These are phyloP conservation scores for Campaea margaritaria DNA, from an alignment of 2,888 invertebrate species.

Conservation along the genomic window DNA sequence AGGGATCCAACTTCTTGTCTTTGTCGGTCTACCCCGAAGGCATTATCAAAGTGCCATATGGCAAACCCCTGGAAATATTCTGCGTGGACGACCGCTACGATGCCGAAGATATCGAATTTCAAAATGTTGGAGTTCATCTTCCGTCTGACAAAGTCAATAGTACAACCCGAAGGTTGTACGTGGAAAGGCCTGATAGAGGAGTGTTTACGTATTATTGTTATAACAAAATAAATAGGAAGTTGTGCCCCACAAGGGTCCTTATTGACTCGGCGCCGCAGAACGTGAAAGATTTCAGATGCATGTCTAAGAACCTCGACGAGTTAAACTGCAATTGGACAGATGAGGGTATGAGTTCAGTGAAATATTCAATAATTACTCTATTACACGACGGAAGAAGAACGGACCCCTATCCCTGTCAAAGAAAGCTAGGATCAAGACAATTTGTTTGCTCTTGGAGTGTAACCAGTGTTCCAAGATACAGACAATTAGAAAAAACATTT, in stretches of 20 bases:
- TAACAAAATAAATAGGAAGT: slow-evolving; percentile 57
- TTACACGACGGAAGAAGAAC: slow-evolving; percentile 51
- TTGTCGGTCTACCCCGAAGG: slow-evolving; percentile 77
- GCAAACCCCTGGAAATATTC: slow-evolving; percentile 86
- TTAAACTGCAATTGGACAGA: slow-evolving; percentile 90
- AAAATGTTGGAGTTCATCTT: slow-evolving; percentile 40
- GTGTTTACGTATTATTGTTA: slow-evolving; percentile 83
- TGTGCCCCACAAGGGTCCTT: slow-evolving; percentile 62
- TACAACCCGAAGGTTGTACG: slow-evolving; percentile 86
- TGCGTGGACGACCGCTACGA: slow-evolving; percentile 82
- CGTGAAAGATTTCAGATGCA: slow-evolving; percentile 89
- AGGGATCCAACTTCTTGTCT: slow-evolving; percentile 47
- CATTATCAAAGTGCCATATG: slow-evolving; percentile 84
- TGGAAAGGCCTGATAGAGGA: slow-evolving; percentile 82
- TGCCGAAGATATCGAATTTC: slow-evolving; percentile 76
- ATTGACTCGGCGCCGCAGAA: slow-evolving; percentile 85
- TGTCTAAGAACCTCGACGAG: slow-evolving; percentile 89
- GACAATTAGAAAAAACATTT: slow-evolving; percentile 74
- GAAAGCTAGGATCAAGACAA: too few species aligned
- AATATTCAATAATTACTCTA: slow-evolving; percentile 60
- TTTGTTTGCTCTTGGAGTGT: slow-evolving; percentile 63
- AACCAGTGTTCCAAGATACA: slow-evolving; percentile 67
- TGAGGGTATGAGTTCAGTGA: slow-evolving; percentile 72
- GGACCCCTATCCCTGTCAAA: slow-evolving; percentile 45
- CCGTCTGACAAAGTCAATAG: slow-evolving; percentile 84